phyloP scores from a whole-genome alignment of 2,113 vertebrate species.

The Paramormyrops kingsleyae region DNA sequence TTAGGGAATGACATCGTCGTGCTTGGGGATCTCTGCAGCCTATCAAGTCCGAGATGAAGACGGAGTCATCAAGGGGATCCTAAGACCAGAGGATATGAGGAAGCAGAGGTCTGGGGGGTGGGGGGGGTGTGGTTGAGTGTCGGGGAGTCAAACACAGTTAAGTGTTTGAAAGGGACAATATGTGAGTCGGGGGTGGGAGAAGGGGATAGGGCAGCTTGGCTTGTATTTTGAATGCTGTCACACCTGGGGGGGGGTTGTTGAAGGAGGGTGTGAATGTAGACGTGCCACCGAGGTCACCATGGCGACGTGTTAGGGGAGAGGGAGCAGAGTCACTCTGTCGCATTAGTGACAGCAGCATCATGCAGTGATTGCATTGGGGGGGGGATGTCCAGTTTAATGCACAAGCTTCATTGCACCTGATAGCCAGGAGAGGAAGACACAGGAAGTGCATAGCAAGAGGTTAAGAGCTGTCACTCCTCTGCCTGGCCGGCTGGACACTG shows the following conservation, averaged over 20 bases:
- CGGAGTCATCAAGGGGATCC: not conserved
- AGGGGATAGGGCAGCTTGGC: not conserved
- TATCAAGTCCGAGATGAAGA: not conserved
- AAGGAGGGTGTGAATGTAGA: not conserved
- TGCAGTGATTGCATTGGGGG: conserved; percentile 41
- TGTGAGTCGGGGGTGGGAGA: not conserved
- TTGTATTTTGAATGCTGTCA: not conserved
- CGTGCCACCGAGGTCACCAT: not conserved
- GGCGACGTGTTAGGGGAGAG: not conserved
- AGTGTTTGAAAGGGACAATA: not conserved
- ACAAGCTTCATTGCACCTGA: not conserved
- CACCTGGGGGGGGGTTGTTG: not conserved
- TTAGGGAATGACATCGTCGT: not conserved
- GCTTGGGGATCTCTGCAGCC: not conserved
- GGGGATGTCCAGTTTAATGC: not conserved
- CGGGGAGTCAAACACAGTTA: not conserved
- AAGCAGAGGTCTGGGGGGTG: not conserved
- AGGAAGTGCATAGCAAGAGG: not conserved
- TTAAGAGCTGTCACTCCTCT: not conserved
- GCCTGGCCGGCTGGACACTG: not conserved
- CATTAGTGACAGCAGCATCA: not conserved
- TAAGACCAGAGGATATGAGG: not conserved
- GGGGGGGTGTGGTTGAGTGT: not conserved
- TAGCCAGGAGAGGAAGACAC: not conserved
- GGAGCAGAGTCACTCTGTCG: not conserved